Base-by-base conservation (phyloP, 2,797 vertebrate species). In the Hirundo rustica region DNA sequence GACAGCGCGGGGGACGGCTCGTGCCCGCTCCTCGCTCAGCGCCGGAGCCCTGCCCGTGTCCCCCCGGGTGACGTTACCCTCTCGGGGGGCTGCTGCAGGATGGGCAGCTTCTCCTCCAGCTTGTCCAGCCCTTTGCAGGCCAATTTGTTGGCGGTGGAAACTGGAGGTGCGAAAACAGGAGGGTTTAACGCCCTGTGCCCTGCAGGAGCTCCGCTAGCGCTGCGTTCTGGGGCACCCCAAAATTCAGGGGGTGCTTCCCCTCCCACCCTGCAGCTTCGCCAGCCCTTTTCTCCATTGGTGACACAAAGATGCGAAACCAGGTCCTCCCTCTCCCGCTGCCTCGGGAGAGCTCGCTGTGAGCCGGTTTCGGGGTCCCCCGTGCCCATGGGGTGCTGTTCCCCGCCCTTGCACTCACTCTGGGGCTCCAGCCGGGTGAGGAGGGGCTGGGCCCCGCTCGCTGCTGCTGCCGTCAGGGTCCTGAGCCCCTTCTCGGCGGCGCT, bases 111-210 rank as follows among this genome's bases (percentile, higher is more conserved):
- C 92, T 98, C 97, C 83, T 98, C 98, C 88, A 98, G 93, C 80
- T 97, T 98, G 71, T 98, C 98, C 79, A 98, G 89, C 54, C 98
- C 97, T 40, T 78, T 97, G 84, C 98, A 98, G 58, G 98, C 97
- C 0, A 97, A 93, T 5, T 93, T 23, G 1, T 98, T 98, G 80
- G 97, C 96, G 0, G 94, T 95, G 51, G 97, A 95, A 94, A 98
- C 98, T 98, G 45, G 23, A 20, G 22, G 55, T 1, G 30, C 2
- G 5, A 21, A 11, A n/a, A 70, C 0, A 34, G 32, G 1, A 1
- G 64, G 1, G 19, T 38, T 60, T 6, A 23, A 23, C 1, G 2
- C 4, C 25, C 20, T 7, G 15, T 54, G 71, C 71, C 17, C 4
- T 0, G 27, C 30, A 11, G 26, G 19, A 27, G 16, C n/a, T 55